Evolutionary conservation across 2,113 vertebrate genomes (phyloP).

Genomic region (Raja brachyura): DNA sequence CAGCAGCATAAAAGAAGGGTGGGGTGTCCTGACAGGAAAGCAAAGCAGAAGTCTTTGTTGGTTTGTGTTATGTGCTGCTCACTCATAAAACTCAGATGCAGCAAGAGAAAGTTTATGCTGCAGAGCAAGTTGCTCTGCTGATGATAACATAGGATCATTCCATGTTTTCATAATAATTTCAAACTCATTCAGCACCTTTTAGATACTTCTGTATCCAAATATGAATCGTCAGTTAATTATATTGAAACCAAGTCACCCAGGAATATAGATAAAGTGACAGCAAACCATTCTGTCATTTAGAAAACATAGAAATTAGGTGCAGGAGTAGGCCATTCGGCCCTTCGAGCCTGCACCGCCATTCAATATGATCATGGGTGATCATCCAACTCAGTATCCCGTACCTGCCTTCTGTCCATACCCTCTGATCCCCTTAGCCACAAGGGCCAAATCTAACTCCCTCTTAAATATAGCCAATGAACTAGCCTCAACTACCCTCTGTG

Average conservation of each 20-base stretch:
- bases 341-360: too few relatives aligned
- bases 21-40: neutral
- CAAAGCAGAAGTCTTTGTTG: neutral
- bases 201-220: neutral
- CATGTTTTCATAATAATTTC: neutral
- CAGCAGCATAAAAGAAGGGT: neutral
- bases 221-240: too few relatives aligned
- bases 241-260: neutral
- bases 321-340: too few relatives aligned
- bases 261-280: neutral
- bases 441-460: too few relatives aligned
- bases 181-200: neutral
- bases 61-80: neutral
- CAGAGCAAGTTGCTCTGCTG: neutral
- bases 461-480: too few relatives aligned
- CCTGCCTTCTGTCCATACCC: too few relatives aligned
- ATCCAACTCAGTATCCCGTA: too few relatives aligned
- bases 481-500: too few relatives aligned
- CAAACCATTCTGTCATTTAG: neutral
- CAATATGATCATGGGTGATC: too few relatives aligned
- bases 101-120: neutral
- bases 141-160: neutral
- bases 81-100: neutral
- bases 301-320: too few relatives aligned
- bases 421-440: too few relatives aligned